Base-by-base conservation (phyloP, 2,888 invertebrate genomes). In the Cerastis rubricosa region DNA sequence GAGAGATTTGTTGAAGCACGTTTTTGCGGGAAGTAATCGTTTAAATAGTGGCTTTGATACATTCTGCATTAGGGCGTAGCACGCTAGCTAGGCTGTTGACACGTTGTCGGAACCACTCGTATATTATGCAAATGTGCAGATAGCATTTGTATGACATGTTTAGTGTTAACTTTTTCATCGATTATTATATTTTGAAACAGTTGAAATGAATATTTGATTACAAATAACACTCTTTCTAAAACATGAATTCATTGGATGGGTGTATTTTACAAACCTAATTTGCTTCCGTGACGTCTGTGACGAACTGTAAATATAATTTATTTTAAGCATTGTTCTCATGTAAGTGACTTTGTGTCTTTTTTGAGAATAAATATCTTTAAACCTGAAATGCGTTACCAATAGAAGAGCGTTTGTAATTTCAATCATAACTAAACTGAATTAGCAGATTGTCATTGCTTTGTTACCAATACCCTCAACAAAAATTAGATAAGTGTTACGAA, bases 1-100 rank as follows among this genome's bases (percentile, higher is more conserved):
- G 69, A 71, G 61, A 74, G 69, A 72, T 77, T 68, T 77, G 72
- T 85, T 78, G 54, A 22, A 49, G 64, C 57, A 74, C 51, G 71
- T 68, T 77, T 81, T 68, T 67, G 70, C 45, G 61, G 57, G 61
- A 77, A 63, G 54, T 82, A 68, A 77, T 77, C 77, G 72, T 66
- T 78, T 68, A 65, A 65, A 85, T 85, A 83, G 83, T 72, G 51
- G 65, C 71, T 83, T 73, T 83, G 78, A 85, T 85, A 75, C 54
- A 61, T 61, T 71, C 81, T 70, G 69, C 81, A 57, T 57, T 84
- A 63, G 57, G 71, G 29, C 54, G 57, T 35, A 49, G 54, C 79
- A 51, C 65, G 71, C 76, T 57, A 76, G 43, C 29, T 19, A 68
- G 45, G 54, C 29, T 78, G 78, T 83, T 71, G 61, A 66, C 79